Percentiles rank a stretch among this genome's conserved stretches.
Conservation (phyloP, 2,888 invertebrate genomes). For the Pseudanteris insignis region DNA sequence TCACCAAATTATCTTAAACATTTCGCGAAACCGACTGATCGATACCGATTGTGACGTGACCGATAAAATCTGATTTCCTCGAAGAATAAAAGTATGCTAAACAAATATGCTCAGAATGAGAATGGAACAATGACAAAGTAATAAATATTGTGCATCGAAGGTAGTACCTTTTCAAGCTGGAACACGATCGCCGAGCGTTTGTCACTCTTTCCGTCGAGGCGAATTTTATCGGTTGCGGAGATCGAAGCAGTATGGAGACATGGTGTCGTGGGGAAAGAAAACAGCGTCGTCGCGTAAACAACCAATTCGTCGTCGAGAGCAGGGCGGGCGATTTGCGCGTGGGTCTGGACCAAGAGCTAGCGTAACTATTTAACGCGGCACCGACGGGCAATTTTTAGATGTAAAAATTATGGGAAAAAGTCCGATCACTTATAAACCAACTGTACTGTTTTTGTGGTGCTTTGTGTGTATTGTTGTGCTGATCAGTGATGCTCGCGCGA, state of each 20-base stretch:
- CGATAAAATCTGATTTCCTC: no score
- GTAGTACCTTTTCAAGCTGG: background rate
- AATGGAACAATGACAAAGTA: background rate
- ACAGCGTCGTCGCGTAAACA: slow-evolving; percentile 26
- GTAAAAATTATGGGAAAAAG: no score
- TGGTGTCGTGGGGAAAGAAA: slow-evolving; percentile 5
- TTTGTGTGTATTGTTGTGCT: slow-evolving; percentile 19
- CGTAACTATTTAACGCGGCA: background rate
- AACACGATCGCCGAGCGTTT: background rate
- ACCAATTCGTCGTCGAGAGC: slow-evolving; percentile 1
- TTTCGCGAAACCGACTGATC: no score
- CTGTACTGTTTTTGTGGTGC: slow-evolving; percentile 6
- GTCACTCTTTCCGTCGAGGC: background rate
- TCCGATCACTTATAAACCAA: background rate
- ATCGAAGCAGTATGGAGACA: slow-evolving; percentile 1
- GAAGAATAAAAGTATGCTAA: no score
- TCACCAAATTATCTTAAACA: no score
- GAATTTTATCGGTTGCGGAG: background rate
- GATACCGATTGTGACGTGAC: no score
- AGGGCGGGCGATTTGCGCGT: slow-evolving; percentile 10
- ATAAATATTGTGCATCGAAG: background rate
- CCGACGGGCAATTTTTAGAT: no score
- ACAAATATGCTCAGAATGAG: no score
- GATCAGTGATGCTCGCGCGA: slow-evolving; percentile 5
- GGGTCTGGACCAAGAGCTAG: background rate